Evolutionary conservation across 1,140 invertebrate genomes (phyloP).

Genomic region (Drosophila bipectinata): DNA sequence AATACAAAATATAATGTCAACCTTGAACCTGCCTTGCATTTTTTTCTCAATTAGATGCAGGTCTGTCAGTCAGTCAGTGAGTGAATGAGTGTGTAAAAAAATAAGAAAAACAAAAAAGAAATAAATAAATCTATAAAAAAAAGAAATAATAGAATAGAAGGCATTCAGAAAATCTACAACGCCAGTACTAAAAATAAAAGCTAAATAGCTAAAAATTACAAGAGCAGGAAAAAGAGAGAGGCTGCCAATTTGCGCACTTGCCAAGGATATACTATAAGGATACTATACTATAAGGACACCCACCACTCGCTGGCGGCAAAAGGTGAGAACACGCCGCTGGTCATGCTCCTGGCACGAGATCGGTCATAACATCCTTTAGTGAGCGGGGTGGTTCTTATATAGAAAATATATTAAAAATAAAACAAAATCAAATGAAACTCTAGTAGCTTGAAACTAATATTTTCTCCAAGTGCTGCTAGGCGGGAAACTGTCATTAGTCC

Average conservation of each 20-base stretch:
- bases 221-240: constrained; percentile 17
- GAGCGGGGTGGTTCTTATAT: no score
- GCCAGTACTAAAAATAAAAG: constrained; percentile 12
- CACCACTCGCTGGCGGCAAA: not conserved
- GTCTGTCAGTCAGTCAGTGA: constrained; percentile 17
- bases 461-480: not conserved
- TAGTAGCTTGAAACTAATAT: no score
- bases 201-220: constrained; percentile 17
- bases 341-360: constrained; percentile 30
- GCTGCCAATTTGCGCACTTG: constrained; percentile 57
- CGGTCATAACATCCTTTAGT: not conserved
- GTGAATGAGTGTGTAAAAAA: not conserved
- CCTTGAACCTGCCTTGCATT: constrained; percentile 32
- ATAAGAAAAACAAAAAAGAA: not conserved
- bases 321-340: constrained; percentile 12
- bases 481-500: constrained; percentile 14
- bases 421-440: no score
- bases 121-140: constrained; percentile 1
- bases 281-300: not conserved
- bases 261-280: constrained; percentile 47
- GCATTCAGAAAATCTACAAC: not conserved
- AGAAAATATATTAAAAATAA: no score
- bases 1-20: not conserved
- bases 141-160: not conserved
- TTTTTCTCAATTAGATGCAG: constrained; percentile 39